These are phyloP conservation scores for Mellivora capensis DNA, from an alignment of 2,113 vertebrate genomes.

Conservation along the genomic window DNA sequence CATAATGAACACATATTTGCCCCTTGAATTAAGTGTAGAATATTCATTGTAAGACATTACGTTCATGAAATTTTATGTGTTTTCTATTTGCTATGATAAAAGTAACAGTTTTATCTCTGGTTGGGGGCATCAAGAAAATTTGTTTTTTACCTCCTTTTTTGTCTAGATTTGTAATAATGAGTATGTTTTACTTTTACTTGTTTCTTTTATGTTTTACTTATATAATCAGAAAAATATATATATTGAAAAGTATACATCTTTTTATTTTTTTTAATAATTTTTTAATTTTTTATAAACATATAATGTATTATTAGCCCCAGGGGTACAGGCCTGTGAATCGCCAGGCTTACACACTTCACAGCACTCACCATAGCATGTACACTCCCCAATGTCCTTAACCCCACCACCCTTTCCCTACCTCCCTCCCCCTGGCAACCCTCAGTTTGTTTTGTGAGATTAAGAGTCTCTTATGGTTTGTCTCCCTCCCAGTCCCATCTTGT, in stretches of 20 bases:
- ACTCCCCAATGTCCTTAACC: too few species aligned
- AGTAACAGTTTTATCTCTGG: conserved; percentile 24
- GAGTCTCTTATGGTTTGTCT: too few species aligned
- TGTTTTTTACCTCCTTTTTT: not conserved
- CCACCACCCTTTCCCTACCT: too few species aligned
- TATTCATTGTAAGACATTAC: conserved; percentile 19
- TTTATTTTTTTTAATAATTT: not conserved
- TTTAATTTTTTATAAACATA: too few species aligned
- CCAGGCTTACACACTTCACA: too few species aligned
- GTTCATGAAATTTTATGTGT: not conserved
- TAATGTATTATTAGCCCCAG: too few species aligned
- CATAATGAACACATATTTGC: conserved; percentile 28
- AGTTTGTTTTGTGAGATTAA: too few species aligned
- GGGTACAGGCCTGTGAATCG: too few species aligned
- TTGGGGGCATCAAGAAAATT: not conserved
- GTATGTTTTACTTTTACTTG: not conserved
- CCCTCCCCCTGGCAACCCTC: too few species aligned
- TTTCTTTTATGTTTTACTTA: not conserved
- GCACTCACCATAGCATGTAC: too few species aligned
- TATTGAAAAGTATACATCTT: conserved; percentile 35
- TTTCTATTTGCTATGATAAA: conserved; percentile 41
- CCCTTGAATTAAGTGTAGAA: conserved; percentile 17
- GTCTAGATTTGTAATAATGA: not conserved
- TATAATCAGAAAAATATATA: not conserved
- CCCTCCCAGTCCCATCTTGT: too few species aligned